phyloP scores from a whole-genome alignment of 2,888 invertebrate species.

The Eilema caniola region DNA sequence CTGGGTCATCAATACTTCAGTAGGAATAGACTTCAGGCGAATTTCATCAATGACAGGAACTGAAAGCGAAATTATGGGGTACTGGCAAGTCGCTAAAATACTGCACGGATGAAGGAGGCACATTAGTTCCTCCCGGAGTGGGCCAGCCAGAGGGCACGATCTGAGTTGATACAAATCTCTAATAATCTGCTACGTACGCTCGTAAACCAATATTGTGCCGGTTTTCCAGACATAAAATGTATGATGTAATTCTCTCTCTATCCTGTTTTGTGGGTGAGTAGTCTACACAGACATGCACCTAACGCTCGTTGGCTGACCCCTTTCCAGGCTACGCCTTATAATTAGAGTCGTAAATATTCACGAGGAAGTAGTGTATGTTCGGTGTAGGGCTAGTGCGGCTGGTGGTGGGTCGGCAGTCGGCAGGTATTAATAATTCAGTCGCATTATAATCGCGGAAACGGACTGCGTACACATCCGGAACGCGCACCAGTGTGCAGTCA shows the following conservation, averaged over 20 bases:
- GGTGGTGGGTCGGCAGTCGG: constrained; percentile 11
- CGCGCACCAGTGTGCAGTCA: constrained; percentile 15
- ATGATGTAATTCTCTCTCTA: neutral
- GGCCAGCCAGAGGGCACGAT: too few relatives aligned
- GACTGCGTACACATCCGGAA: constrained; percentile 61
- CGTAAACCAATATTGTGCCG: too few relatives aligned
- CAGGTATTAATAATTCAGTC: constrained; percentile 58
- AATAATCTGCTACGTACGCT: too few relatives aligned
- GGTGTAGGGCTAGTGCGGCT: neutral
- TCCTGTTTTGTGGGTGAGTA: neutral
- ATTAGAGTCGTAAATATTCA: constrained; percentile 14
- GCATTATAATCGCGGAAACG: constrained; percentile 61
- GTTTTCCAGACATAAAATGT: neutral
- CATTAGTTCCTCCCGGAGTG: too few relatives aligned
- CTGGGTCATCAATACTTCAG: neutral
- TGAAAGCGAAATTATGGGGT: too few relatives aligned
- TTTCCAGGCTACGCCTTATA: constrained; percentile 14
- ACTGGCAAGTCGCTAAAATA: too few relatives aligned
- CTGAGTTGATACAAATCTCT: too few relatives aligned
- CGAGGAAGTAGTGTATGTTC: constrained; percentile 31
- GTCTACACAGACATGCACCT: neutral
- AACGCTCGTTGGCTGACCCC: neutral
- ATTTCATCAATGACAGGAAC: too few relatives aligned
- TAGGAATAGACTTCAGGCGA: too few relatives aligned
- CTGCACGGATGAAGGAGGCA: too few relatives aligned